Evolutionary conservation across 2,888 invertebrate genomes (phyloP).

Genomic region (Drosophila planitibia): DNA sequence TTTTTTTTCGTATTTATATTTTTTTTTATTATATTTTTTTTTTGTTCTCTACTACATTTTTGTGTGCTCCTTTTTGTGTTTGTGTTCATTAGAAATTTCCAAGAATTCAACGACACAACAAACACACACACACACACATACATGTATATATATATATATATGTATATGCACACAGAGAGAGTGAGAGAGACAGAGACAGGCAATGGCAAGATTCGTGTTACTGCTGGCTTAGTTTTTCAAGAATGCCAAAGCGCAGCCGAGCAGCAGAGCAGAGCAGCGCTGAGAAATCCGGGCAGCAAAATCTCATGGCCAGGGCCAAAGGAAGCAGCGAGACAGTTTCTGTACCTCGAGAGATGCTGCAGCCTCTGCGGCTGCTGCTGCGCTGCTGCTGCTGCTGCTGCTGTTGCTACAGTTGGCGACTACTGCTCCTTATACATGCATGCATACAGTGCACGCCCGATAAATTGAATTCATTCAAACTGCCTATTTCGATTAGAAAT

Average conservation of each 20-base stretch:
- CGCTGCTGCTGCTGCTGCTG: not conserved
- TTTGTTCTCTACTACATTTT: conserved; percentile 66
- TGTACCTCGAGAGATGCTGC: conserved; percentile 10
- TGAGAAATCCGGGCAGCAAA: conserved; percentile 15
- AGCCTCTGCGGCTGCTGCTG: not conserved
- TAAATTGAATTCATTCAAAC: not conserved
- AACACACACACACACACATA: conserved; percentile 30
- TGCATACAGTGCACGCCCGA: conserved; percentile 1
- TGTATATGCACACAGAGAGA: not conserved
- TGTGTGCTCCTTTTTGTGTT: conserved; percentile 77
- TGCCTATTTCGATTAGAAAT: not conserved
- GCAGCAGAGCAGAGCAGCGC: conserved; percentile 3
- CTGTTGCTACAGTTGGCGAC: not conserved
- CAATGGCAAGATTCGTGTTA: conserved; percentile 68
- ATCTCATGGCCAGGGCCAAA: conserved; percentile 20
- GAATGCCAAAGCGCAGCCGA: conserved; percentile 27
- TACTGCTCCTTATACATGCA: not conserved
- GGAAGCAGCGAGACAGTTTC: conserved; percentile 13
- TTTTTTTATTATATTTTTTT: conserved; percentile 13
- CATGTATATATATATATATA: accelerated
- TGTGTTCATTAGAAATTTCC: conserved; percentile 80
- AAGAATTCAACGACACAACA: conserved; percentile 68
- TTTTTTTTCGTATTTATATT: conserved; percentile 24
- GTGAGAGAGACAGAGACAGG: not conserved
- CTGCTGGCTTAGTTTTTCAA: conserved; percentile 77